These are phyloP conservation scores for Xenotilapia flavipinnis DNA, from an alignment of 2,113 vertebrate genomes.

Conservation along the genomic window DNA sequence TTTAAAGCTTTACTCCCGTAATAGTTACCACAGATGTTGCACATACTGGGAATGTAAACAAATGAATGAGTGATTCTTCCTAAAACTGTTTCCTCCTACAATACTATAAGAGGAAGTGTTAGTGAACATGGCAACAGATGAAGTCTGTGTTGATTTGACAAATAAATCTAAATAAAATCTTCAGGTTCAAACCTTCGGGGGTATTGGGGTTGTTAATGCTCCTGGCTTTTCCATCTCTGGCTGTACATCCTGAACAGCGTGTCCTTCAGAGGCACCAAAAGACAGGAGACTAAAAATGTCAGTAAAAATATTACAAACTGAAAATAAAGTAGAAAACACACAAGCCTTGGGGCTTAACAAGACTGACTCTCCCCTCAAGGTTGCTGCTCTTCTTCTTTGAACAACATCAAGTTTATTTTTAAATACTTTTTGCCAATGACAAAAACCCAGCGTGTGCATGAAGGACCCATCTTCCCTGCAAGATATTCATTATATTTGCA, in stretches of 20 bases:
- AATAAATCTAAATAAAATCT: neutral
- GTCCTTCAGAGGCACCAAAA: neutral
- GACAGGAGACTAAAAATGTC: neutral
- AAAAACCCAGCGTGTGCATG: neutral
- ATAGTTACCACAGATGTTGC: neutral
- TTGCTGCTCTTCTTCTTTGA: neutral
- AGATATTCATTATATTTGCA: neutral
- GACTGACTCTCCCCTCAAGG: neutral
- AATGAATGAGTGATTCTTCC: neutral
- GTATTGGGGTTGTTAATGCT: accelerated
- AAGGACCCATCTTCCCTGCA: neutral
- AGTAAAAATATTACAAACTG: neutral
- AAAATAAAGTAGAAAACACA: neutral
- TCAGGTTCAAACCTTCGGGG: neutral
- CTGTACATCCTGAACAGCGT: neutral
- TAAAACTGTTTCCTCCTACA: neutral
- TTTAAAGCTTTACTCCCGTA: neutral
- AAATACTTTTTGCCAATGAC: neutral
- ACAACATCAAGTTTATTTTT: neutral
- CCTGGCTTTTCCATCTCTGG: neutral
- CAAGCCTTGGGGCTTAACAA: neutral
- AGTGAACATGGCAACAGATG: neutral
- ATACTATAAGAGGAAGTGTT: neutral
- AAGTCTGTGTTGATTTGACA: neutral
- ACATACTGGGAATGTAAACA: neutral